These are phyloP conservation scores for Sitobion miscanthi DNA, from an alignment of 1,140 invertebrate genomes.

Conservation along the genomic window DNA sequence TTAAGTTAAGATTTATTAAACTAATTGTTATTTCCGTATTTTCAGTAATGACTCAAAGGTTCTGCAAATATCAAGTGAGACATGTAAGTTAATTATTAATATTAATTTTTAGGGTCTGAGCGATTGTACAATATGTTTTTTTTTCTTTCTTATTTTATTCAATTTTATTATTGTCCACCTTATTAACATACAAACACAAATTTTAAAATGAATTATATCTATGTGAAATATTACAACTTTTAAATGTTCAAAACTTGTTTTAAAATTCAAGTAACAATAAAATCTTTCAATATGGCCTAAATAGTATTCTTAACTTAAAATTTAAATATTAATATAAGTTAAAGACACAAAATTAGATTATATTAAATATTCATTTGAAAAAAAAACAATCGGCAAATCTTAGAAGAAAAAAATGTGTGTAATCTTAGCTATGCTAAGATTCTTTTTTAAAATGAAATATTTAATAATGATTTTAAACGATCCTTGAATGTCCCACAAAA, in stretches of 20 bases:
- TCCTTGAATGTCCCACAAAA: neutral
- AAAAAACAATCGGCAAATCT: too few species aligned
- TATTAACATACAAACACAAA: neutral
- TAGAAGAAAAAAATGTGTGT: too few species aligned
- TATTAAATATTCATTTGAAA: too few species aligned
- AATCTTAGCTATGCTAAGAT: neutral
- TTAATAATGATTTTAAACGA: neutral
- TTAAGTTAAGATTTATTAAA: neutral
- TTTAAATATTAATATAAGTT: too few species aligned
- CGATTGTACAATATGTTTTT: neutral
- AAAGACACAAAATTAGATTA: neutral
- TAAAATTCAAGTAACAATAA: neutral
- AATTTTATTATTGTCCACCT: neutral
- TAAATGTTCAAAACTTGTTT: neutral
- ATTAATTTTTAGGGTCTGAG: too few species aligned
- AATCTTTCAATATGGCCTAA: neutral
- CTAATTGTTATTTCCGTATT: slow-evolving; percentile 29
- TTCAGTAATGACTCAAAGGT: slow-evolving; percentile 43
- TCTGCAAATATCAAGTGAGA: slow-evolving; percentile 11
- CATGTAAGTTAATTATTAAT: slow-evolving; percentile 34
- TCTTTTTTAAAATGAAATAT: neutral
- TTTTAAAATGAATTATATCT: too few species aligned
- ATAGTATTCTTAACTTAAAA: too few species aligned
- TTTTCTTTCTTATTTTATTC: neutral
- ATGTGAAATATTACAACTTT: neutral